These are phyloP conservation scores for Gila orcuttii DNA, from an alignment of 2,113 vertebrate genomes.

Conservation along the genomic window DNA sequence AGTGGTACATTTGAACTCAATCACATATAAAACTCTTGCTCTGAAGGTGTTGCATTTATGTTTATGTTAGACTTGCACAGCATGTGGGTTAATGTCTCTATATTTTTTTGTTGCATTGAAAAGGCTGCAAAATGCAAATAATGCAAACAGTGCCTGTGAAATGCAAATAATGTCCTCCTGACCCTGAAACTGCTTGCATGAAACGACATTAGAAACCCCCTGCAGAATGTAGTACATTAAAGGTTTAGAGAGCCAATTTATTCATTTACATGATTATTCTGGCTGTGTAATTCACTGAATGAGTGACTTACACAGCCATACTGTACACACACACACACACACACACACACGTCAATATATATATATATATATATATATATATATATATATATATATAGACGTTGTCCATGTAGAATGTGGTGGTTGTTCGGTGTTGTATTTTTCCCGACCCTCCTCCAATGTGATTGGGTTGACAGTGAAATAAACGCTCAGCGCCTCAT, in stretches of 20 bases:
- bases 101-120: constrained; percentile 22
- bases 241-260: constrained; percentile 42
- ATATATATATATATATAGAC: no score
- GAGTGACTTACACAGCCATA: background rate
- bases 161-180: constrained; percentile 35
- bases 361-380: no score
- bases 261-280: constrained; percentile 48
- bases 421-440: no score
- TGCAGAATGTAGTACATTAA: constrained; percentile 47
- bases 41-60: constrained; percentile 1
- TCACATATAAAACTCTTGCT: background rate
- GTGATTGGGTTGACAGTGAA: no score
- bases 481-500: no score
- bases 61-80: background rate
- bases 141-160: constrained; percentile 25
- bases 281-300: constrained; percentile 40
- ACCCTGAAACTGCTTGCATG: constrained; percentile 43
- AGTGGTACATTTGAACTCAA: background rate
- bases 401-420: no score
- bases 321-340: no score
- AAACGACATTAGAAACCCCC: constrained; percentile 42
- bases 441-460: no score
- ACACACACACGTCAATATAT: no score
- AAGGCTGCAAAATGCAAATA: constrained; percentile 32
- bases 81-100: constrained; percentile 30